Base-by-base conservation (phyloP, 1,140 invertebrate genomes). In the Hylaeus volcanicus region DNA sequence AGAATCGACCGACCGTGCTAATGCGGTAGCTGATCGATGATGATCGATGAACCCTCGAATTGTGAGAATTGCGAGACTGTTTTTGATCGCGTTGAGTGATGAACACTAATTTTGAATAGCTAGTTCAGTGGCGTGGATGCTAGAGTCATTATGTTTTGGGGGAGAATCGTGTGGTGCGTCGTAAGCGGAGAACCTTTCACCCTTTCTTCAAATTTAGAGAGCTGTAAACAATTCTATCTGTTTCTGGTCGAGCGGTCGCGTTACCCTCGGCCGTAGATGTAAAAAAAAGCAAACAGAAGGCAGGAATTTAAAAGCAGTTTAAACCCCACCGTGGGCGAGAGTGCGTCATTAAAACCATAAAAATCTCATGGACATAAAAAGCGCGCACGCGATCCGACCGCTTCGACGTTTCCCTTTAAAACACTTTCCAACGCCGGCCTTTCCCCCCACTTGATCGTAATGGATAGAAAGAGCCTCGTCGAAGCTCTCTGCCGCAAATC, bases 401-500 rank as follows among this genome's bases (percentile, higher is more conserved):
- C 70, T 68, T 87, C 78, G 85, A 86, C 85, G 60, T 77, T 72
- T 78, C 73, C 85, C 81, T 68, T 86, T 86, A 86, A 74, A 86
- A 82, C 84, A 86, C 75, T 86, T 86, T 77, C 70, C 84, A 73
- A 66, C 68, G 45, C 15, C 80, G 60, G 73, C 71, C 81, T 73
- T 61, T 74, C 8, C 56, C 74, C 48, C 60, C 64, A 55, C 65
- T 55, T 53, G 72, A 53, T 65, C 85, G 80, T 86, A 86, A 86
- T 86, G 85, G 85, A 86, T 86, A 86, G 75, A 86, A 86, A 86
- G 84, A 71, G 84, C 84, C 81, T 74, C 80, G 84, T 82, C 79
- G 82, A 82, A 82, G 79, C 79, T 86, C 79, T 77, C 83, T 69
- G 69, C 79, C 74, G 74, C 83, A 85, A 86, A 86, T 86, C 84